Evolutionary conservation across 2,113 vertebrate genomes (phyloP).

Genomic region (Electrona antarctica): DNA sequence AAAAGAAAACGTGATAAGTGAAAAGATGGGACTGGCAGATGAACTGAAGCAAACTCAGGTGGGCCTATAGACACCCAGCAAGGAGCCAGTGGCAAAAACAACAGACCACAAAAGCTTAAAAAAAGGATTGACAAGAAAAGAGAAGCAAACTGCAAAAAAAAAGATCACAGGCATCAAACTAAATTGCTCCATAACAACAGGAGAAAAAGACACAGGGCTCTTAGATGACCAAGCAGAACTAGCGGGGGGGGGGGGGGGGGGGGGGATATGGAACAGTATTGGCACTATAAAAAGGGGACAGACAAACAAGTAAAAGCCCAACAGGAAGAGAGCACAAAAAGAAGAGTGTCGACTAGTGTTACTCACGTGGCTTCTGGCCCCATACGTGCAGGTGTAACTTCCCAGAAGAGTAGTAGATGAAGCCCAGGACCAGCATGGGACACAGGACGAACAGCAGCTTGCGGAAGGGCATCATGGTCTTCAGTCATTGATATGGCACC

Average conservation of each 20-base stretch:
- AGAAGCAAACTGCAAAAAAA: slow-evolving; percentile 27
- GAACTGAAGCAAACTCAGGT: background rate
- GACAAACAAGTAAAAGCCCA: slow-evolving; percentile 15
- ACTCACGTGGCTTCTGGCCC: slow-evolving; percentile 95
- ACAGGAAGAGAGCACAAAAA: background rate
- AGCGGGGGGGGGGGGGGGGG: no score
- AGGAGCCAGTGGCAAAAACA: slow-evolving; percentile 7
- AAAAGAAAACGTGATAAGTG: slow-evolving; percentile 23
- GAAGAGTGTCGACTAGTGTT: background rate
- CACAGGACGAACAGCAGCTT: slow-evolving; percentile 95
- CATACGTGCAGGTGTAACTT: slow-evolving; percentile 91
- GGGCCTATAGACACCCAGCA: background rate
- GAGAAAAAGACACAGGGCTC: background rate
- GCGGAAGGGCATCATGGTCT: slow-evolving; percentile 90
- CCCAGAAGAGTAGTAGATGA: slow-evolving; percentile 94
- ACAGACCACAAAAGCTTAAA: background rate
- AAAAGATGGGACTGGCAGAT: slow-evolving; percentile 19
- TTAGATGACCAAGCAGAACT: background rate
- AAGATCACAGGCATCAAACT: background rate
- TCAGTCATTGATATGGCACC: slow-evolving; percentile 90
- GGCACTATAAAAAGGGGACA: background rate
- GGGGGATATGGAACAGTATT: background rate
- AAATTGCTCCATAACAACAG: slow-evolving; percentile 16
- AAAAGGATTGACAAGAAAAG: slow-evolving; percentile 30
- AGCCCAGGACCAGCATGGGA: slow-evolving; percentile 93